Percentiles rank a stretch among this genome's conserved stretches.
Evolutionary conservation across 2,888 invertebrate species (phyloP).

Genomic region (Lasioglossum malachurum): DNA sequence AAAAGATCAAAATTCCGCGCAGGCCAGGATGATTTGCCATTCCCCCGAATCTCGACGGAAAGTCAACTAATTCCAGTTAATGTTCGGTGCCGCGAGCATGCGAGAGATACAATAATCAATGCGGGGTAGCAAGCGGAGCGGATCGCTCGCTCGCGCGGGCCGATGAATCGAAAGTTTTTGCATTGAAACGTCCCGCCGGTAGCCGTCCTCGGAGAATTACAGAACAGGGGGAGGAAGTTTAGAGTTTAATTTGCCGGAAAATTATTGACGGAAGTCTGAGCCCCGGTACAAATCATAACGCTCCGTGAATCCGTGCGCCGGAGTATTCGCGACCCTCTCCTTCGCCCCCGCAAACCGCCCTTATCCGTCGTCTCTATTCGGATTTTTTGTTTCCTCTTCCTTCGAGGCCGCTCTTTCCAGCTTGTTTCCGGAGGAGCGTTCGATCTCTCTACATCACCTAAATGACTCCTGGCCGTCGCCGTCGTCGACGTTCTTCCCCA

Average conservation of each 20-base stretch:
- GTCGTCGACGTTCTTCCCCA: conserved; percentile 13
- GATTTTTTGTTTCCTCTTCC: not conserved
- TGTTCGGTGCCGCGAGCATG: conserved; percentile 17
- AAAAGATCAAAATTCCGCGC: not conserved
- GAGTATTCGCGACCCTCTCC: conserved; percentile 38
- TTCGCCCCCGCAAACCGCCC: not conserved
- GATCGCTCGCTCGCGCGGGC: conserved; percentile 14
- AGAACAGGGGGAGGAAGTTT: conserved; percentile 72
- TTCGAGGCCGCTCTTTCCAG: not conserved
- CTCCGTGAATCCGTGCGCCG: conserved; percentile 79
- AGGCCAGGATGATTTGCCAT: not conserved
- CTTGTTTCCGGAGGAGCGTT: conserved; percentile 43
- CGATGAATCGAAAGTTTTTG: conserved; percentile 66
- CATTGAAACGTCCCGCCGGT: conserved; percentile 38
- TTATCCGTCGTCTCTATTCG: conserved; percentile 17
- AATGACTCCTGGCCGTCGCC: conserved; percentile 65
- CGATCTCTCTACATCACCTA: conserved; percentile 70
- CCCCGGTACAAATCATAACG: conserved; percentile 82
- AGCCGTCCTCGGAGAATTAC: conserved; percentile 68
- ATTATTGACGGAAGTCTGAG: conserved; percentile 83
- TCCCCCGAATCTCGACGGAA: not conserved
- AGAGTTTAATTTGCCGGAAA: conserved; percentile 83
- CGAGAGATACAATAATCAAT: conserved; percentile 35
- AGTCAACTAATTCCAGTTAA: conserved; percentile 25
- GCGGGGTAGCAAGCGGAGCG: conserved; percentile 22